A percentile compares a stretch with the other conserved stretches of the same genome.
Evolutionary conservation across 2,113 vertebrate genomes (phyloP).

Genomic region (Xerus inauris): DNA sequence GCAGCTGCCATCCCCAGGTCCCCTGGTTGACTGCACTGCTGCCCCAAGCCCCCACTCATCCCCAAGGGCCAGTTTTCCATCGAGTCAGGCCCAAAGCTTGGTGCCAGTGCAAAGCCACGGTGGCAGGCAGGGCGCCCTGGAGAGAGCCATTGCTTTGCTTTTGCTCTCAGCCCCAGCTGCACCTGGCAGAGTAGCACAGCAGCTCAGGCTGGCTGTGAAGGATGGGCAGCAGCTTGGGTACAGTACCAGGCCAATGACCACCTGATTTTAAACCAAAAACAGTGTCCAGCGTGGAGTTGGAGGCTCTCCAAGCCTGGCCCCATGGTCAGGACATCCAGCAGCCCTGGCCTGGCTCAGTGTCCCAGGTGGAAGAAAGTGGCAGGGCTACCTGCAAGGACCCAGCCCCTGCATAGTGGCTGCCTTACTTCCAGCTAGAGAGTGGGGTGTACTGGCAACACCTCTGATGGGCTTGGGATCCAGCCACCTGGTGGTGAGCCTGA

Average conservation of each 20-base stretch:
- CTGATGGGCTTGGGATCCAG: background rate
- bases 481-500: fast-evolving
- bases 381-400: background rate
- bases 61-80: background rate
- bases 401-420: fast-evolving
- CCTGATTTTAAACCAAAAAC: background rate
- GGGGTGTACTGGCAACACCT: background rate
- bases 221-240: fast-evolving
- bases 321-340: fast-evolving
- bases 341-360: background rate
- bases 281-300: background rate
- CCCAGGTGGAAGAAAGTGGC: background rate
- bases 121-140: too few relatives aligned
- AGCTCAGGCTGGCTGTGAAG: background rate
- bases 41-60: background rate
- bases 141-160: too few relatives aligned
- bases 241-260: background rate
- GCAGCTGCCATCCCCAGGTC: background rate
- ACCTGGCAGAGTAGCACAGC: fast-evolving
- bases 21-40: fast-evolving
- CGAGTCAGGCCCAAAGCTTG: background rate
- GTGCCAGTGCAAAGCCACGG: too few relatives aligned
- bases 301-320: background rate
- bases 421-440: fast-evolving
- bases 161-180: too few relatives aligned